Evolutionary conservation across 2,113 vertebrate genomes (phyloP).

Genomic region (Gnathonemus echidnorhynchus): DNA sequence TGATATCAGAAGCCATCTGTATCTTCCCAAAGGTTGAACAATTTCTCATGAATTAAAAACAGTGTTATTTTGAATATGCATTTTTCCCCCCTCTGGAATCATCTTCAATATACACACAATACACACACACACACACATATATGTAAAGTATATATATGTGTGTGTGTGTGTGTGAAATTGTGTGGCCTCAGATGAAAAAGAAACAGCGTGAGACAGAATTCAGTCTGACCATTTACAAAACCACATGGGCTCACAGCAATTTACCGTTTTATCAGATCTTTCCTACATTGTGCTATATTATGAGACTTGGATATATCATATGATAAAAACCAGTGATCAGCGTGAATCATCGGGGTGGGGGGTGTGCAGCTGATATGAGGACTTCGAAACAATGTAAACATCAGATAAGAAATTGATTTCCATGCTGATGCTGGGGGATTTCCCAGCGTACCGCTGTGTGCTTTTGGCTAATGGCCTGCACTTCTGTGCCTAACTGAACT

Average conservation of each 20-base stretch:
- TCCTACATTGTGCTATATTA: background rate
- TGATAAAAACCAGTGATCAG: background rate
- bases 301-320: background rate
- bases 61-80: conserved; percentile 2
- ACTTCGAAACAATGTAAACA: background rate
- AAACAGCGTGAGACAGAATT: background rate
- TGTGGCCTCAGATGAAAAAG: background rate
- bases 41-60: background rate
- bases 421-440: background rate
- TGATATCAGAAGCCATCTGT: background rate
- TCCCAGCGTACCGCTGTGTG: background rate
- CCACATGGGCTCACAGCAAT: background rate
- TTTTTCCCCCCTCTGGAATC: background rate
- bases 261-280: background rate
- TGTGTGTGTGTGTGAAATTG: background rate
- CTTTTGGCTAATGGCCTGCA: background rate
- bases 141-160: too few species aligned
- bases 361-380: background rate
- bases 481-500: background rate
- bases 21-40: conserved; percentile 4
- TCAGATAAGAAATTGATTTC: background rate
- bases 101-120: background rate
- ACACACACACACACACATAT: too few species aligned
- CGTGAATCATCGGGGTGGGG: background rate
- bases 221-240: background rate